Conservation (phyloP, 2,888 invertebrate species). For the Luperina testacea region DNA sequence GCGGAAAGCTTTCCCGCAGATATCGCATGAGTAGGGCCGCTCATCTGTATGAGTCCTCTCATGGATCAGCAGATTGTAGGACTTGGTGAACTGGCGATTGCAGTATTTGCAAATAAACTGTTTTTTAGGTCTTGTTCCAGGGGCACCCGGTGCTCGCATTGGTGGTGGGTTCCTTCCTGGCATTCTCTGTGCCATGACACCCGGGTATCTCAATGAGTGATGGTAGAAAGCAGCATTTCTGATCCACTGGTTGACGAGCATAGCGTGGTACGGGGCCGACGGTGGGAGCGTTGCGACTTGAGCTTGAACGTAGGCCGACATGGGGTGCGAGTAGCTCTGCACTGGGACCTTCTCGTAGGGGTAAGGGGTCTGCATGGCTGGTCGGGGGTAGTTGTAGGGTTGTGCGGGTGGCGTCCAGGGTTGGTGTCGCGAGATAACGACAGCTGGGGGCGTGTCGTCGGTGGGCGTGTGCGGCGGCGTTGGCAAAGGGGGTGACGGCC, state of each 20-base stretch:
- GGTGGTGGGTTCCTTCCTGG: conserved; percentile 89
- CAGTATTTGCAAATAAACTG: conserved; percentile 99
- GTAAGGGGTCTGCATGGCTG: conserved; percentile 82
- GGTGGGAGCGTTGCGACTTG: conserved; percentile 87
- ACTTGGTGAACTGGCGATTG: conserved; percentile 98
- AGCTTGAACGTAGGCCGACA: conserved; percentile 86
- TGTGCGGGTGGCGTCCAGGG: conserved; percentile 81
- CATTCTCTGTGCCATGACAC: conserved; percentile 87
- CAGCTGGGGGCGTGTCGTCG: conserved; percentile 89
- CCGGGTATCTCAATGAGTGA: conserved; percentile 88
- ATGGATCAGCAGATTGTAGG: conserved; percentile 99
- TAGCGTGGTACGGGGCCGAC: conserved; percentile 89
- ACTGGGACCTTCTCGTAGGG: conserved; percentile 84
- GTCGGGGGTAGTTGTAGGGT: conserved; percentile 82
- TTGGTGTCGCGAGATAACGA: conserved; percentile 85
- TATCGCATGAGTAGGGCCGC: conserved; percentile 98
- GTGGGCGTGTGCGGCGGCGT: conserved; percentile 94
- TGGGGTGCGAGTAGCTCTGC: conserved; percentile 81
- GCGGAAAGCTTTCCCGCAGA: conserved; percentile 98
- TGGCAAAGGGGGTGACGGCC: conserved; percentile 91
- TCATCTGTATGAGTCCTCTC: conserved; percentile 99
- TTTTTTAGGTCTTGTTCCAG: conserved; percentile 92
- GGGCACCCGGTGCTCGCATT: conserved; percentile 89
- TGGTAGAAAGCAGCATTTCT: conserved; percentile 93
- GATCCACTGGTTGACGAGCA: conserved; percentile 94